Evolutionary conservation across 2,888 invertebrate species (phyloP).

Genomic region (Drosophila anceps): DNA sequence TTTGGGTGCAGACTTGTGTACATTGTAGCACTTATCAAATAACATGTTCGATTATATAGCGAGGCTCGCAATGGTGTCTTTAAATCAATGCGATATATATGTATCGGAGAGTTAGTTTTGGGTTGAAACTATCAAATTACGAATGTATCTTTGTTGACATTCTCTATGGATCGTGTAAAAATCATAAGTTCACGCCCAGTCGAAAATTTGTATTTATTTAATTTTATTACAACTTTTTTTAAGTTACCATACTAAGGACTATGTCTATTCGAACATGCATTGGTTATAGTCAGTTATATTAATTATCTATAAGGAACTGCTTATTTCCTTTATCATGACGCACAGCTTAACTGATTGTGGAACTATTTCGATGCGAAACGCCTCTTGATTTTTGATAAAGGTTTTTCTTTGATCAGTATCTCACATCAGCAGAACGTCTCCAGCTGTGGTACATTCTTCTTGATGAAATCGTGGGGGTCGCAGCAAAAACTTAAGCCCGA

Average conservation of each 20-base stretch:
- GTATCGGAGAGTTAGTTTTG: too few species aligned
- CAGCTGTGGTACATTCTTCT: constrained; percentile 18
- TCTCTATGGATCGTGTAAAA: not conserved
- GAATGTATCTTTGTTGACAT: not conserved
- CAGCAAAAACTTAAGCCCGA: constrained; percentile 50
- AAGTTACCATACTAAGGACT: not conserved
- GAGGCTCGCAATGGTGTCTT: not conserved
- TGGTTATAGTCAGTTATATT: not conserved
- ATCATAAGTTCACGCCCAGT: not conserved
- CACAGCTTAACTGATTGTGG: not conserved
- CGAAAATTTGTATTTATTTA: not conserved
- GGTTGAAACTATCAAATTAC: too few species aligned
- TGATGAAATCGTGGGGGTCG: constrained; percentile 38
- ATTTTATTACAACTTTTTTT: not conserved
- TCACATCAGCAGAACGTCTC: constrained; percentile 3
- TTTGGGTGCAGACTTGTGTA: not conserved
- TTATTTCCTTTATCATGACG: not conserved
- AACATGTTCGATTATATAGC: not conserved
- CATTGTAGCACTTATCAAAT: not conserved
- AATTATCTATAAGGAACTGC: not conserved
- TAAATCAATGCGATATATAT: too few species aligned
- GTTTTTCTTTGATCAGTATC: not conserved
- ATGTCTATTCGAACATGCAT: not conserved
- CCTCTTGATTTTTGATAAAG: not conserved
- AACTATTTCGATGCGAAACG: not conserved